A percentile compares a stretch with the other conserved stretches of the same genome.
These are phyloP conservation scores for Pelecanus crispus DNA, from an alignment of 2,113 vertebrate species.

Conservation along the genomic window DNA sequence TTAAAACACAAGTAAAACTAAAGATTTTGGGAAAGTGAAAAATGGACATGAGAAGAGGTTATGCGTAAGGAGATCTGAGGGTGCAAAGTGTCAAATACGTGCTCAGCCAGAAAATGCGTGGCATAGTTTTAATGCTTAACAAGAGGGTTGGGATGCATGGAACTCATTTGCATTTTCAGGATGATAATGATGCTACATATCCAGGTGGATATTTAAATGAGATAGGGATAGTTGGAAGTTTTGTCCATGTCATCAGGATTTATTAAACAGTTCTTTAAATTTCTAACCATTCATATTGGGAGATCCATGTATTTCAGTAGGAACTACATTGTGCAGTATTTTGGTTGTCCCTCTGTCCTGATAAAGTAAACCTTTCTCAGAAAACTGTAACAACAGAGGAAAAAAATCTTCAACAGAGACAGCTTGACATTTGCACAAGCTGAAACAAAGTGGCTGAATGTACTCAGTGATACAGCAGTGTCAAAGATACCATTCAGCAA, in stretches of 20 bases:
- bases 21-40: neutral
- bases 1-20: neutral
- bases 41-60: neutral
- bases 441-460: neutral
- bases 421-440: neutral
- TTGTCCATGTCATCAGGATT: neutral
- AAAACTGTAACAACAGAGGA: neutral
- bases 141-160: neutral
- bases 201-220: neutral
- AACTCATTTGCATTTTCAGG: neutral
- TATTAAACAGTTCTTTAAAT: neutral
- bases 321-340: fast-evolving
- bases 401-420: neutral
- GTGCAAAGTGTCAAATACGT: neutral
- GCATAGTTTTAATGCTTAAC: neutral
- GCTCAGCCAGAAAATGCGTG: neutral
- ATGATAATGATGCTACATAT: neutral
- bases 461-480: neutral
- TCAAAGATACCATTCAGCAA: neutral
- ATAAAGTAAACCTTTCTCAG: neutral
- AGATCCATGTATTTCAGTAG: neutral
- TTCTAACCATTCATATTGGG: neutral
- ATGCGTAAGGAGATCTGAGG: neutral
- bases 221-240: neutral
- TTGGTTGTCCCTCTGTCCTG: neutral